These are phyloP conservation scores for Apogon talboti DNA, from an alignment of 2,797 vertebrate genomes.

Conservation along the genomic window DNA sequence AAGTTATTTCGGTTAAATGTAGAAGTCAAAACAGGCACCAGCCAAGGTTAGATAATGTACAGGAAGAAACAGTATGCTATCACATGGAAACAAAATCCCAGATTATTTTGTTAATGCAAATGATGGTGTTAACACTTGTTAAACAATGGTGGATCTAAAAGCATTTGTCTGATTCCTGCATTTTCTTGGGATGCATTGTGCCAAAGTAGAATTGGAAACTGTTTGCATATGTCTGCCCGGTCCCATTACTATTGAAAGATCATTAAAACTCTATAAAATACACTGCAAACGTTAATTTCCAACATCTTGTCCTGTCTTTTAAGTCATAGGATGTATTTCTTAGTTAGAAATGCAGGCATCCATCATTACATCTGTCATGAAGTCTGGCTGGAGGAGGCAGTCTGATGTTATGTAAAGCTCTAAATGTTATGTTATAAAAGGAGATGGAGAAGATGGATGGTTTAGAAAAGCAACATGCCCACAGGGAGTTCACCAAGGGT, in stretches of 20 bases:
- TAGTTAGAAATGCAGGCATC: background rate
- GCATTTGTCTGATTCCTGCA: background rate
- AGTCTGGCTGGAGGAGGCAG: slow-evolving; percentile 35
- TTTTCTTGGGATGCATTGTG: background rate
- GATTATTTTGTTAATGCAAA: background rate
- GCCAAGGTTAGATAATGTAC: slow-evolving; percentile 7
- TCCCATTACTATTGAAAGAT: background rate
- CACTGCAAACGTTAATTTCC: background rate
- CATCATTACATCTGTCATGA: slow-evolving; percentile 36
- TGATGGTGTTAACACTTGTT: background rate
- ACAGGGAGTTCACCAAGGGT: slow-evolving; percentile 59
- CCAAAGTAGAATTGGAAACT: background rate
- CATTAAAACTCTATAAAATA: background rate
- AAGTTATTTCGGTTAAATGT: no score
- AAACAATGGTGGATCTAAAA: background rate
- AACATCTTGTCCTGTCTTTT: background rate
- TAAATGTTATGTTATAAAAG: slow-evolving; percentile 58
- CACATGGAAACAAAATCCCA: no score
- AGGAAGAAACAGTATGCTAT: background rate
- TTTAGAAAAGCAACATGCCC: slow-evolving; percentile 44
- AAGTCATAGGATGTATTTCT: background rate
- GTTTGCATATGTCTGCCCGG: background rate
- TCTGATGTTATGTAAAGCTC: slow-evolving; percentile 57
- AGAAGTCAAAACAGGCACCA: slow-evolving; percentile 18
- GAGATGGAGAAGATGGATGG: slow-evolving; percentile 59